A percentile compares a stretch with the other conserved stretches of the same genome.
These are phyloP conservation scores for Charadrius vociferus DNA, from an alignment of 2,113 vertebrate genomes.

Conservation along the genomic window DNA sequence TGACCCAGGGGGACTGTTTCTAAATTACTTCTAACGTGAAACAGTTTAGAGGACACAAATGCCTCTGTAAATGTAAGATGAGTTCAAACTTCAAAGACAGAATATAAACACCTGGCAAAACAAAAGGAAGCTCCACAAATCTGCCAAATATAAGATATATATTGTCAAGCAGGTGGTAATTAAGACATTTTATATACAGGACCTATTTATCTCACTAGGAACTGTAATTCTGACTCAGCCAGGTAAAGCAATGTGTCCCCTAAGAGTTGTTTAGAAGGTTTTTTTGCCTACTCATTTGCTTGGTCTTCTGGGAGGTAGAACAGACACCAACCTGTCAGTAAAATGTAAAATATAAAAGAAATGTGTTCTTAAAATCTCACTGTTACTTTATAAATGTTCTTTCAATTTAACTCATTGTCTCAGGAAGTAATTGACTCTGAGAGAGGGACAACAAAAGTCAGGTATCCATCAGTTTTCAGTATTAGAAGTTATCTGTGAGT, in stretches of 20 bases:
- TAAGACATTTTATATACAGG: background rate
- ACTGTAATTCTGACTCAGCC: background rate
- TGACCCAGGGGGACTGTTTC: background rate
- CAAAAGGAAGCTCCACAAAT: background rate
- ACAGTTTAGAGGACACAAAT: background rate
- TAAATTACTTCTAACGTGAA: background rate
- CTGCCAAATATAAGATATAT: background rate
- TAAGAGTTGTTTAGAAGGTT: background rate
- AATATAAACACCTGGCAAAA: background rate
- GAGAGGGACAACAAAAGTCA: background rate
- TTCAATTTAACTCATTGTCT: background rate
- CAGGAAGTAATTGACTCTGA: background rate
- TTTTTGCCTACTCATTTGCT: background rate
- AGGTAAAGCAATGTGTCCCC: background rate
- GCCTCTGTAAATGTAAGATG: background rate
- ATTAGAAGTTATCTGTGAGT: background rate
- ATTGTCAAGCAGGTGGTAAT: background rate
- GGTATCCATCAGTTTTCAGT: background rate
- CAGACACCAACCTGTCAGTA: background rate
- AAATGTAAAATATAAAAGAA: background rate
- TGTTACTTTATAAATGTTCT: background rate
- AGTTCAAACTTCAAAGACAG: background rate
- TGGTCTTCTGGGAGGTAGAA: background rate
- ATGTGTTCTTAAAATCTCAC: background rate
- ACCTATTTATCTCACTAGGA: background rate